phyloP scores from a whole-genome alignment of 53 echinoderm and acorn worm species.

The Mesocentrotus franciscanus region DNA sequence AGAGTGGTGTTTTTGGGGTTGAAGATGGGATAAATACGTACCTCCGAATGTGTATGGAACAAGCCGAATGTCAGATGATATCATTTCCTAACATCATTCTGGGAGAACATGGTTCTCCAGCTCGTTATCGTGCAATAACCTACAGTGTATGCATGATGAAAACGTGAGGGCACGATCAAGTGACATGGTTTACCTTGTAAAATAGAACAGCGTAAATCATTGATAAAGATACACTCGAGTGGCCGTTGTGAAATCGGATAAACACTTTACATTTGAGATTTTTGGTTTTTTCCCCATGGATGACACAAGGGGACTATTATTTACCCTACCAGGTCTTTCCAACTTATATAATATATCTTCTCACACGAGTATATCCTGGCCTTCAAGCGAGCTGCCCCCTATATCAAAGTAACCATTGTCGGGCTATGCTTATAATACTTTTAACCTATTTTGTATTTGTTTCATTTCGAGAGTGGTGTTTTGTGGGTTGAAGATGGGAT shows the following conservation, averaged over 20 bases:
- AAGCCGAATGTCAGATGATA: too few species aligned
- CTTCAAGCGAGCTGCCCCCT: background rate
- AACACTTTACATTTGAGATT: background rate
- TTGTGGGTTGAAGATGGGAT: too few species aligned
- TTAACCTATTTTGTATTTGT: background rate
- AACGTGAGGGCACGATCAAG: background rate
- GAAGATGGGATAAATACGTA: too few species aligned
- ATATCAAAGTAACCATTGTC: background rate
- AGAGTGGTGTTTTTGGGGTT: too few species aligned
- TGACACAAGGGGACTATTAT: background rate
- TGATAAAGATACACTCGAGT: background rate
- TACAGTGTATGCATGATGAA: too few species aligned
- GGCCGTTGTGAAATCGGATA: background rate
- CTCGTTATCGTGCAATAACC: too few species aligned
- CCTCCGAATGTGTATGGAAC: too few species aligned
- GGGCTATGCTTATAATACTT: background rate
- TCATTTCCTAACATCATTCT: too few species aligned
- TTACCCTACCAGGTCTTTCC: background rate
- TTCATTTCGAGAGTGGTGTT: too few species aligned
- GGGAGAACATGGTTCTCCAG: too few species aligned
- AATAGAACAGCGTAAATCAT: slow-evolving; percentile 8
- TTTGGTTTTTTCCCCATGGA: background rate
- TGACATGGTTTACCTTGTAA: background rate
- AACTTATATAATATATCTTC: background rate
- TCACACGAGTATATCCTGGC: background rate